These are phyloP conservation scores for Ceryle rudis DNA, from an alignment of 2,797 vertebrate genomes.

Conservation along the genomic window DNA sequence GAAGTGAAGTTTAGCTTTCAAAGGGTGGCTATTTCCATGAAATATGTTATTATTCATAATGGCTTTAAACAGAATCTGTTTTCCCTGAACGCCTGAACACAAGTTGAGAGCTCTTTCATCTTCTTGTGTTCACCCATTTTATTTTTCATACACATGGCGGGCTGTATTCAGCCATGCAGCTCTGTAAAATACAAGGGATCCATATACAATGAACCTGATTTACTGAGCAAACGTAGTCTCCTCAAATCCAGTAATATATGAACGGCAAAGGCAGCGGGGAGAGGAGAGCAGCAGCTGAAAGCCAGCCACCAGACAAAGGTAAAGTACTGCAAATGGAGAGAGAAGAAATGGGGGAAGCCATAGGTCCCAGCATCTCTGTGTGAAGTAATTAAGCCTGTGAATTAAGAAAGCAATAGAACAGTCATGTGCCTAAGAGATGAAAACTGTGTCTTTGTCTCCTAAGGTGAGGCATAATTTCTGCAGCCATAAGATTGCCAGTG, in stretches of 20 bases:
- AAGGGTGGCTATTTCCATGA: constrained; percentile 30
- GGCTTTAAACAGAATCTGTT: constrained; percentile 44
- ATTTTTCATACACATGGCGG: not conserved
- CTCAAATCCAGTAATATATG: not conserved
- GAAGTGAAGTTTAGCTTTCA: constrained; percentile 42
- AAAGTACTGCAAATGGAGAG: not conserved
- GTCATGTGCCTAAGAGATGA: not conserved
- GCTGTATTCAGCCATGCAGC: constrained; percentile 7
- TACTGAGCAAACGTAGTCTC: not conserved
- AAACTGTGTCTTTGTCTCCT: not conserved
- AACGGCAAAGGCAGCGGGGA: not conserved
- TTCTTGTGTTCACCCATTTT: not conserved
- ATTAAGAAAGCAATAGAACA: not conserved
- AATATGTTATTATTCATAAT: constrained; percentile 39
- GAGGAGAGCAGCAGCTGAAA: not conserved
- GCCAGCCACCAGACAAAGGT: not conserved
- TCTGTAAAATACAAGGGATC: not conserved
- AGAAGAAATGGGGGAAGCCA: not conserved
- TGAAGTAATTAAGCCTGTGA: not conserved
- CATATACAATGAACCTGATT: not conserved
- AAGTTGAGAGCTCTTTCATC: constrained; percentile 29
- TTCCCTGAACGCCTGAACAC: not conserved
- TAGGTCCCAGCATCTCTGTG: not conserved
- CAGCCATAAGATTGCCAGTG: not conserved
- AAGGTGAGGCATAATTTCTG: not conserved